phyloP scores from a whole-genome alignment of 2,888 invertebrate genomes.

The Cephus pygmeus region DNA sequence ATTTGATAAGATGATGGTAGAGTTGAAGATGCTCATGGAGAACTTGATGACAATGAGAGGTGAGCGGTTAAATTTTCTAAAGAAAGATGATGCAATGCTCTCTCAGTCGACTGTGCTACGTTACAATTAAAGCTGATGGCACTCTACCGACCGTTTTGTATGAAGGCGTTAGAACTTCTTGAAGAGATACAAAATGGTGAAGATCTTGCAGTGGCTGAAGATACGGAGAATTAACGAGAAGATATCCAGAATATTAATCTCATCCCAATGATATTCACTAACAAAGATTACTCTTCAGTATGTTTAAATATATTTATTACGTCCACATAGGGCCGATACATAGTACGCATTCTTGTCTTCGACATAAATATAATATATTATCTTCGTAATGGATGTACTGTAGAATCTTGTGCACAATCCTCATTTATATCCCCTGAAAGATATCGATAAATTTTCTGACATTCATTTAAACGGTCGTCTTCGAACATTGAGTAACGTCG shows the following conservation, averaged over 20 bases:
- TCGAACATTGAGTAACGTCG: no score
- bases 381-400: slow-evolving; percentile 29
- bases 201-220: neutral
- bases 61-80: slow-evolving; percentile 22
- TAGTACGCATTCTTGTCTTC: slow-evolving; percentile 28
- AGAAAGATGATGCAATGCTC: neutral
- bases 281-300: slow-evolving; percentile 15
- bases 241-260: neutral
- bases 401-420: slow-evolving; percentile 17
- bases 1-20: slow-evolving; percentile 25
- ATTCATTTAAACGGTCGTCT: neutral
- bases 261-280: no score
- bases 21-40: slow-evolving; percentile 38
- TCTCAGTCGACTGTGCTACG: slow-evolving; percentile 41
- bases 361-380: slow-evolving; percentile 41
- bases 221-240: neutral
- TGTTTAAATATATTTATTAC: slow-evolving; percentile 46
- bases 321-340: slow-evolving; percentile 41
- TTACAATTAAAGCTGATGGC: slow-evolving; percentile 36
- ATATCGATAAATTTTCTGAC: slow-evolving; percentile 8
- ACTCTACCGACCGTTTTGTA: slow-evolving; percentile 35
- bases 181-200: neutral
- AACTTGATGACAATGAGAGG: slow-evolving; percentile 41
- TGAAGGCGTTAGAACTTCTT: neutral
- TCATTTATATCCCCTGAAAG: neutral